A percentile compares a stretch with the other conserved stretches of the same genome.
phyloP scores from a whole-genome alignment of 2,888 invertebrate genomes.

The Labia minor region DNA sequence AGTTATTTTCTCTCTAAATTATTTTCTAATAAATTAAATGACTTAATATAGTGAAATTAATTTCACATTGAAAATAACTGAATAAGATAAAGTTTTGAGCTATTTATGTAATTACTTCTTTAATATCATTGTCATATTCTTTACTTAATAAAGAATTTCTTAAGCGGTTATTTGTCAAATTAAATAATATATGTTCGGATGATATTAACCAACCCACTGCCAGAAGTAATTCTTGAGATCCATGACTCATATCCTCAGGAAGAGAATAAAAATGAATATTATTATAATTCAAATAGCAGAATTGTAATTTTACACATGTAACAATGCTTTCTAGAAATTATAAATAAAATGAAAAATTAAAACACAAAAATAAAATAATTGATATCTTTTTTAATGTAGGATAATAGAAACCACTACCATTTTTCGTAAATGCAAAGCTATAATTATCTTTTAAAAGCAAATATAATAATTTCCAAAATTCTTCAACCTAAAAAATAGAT shows the following conservation, averaged over 20 bases:
- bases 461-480: slow-evolving; percentile 16
- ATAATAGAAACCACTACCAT: background rate
- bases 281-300: slow-evolving; percentile 33
- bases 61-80: slow-evolving; percentile 24
- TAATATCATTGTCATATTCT: slow-evolving; percentile 29
- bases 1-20: too few species aligned
- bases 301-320: slow-evolving; percentile 32
- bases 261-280: slow-evolving; percentile 34
- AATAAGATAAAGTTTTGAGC: background rate
- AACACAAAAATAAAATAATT: background rate
- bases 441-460: background rate
- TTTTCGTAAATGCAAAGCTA: background rate
- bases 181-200: slow-evolving; percentile 30
- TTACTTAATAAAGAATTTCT: slow-evolving; percentile 29
- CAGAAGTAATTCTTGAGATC: slow-evolving; percentile 33
- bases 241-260: slow-evolving; percentile 27
- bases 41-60: too few species aligned
- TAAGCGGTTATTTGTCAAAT: slow-evolving; percentile 29
- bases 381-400: slow-evolving; percentile 24
- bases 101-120: slow-evolving; percentile 21
- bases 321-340: slow-evolving; percentile 27
- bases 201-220: slow-evolving; percentile 35
- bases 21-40: too few species aligned
- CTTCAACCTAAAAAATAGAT: background rate
- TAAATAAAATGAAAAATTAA: background rate